Evolutionary conservation across 2,797 vertebrate genomes (phyloP), one percentile per base, ranked within the genome.

Genomic region (Holocentrus rufus): DNA sequence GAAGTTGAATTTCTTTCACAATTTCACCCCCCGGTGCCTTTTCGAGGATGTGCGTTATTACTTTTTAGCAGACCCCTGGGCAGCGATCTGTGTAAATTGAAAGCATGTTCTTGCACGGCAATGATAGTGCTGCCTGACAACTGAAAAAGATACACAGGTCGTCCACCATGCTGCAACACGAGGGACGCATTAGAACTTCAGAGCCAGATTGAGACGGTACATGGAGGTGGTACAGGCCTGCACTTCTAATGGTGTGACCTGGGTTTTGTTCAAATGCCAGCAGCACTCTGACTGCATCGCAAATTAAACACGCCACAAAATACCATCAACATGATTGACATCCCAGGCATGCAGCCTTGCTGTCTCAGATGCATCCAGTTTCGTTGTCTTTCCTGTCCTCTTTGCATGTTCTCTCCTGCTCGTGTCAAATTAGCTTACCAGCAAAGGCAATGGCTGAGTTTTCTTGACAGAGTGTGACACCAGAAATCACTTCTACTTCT

Each of bases 1-100:
- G 50, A 34, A 67, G 50, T 53, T 39, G 72, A 74, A 47, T 49
- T 17, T 47, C 46, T 49, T 52, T 31, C n/a, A 64, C 72, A 75
- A 62, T 75, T 75, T 75, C 72, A 75, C 65, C 65, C 72, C 27
- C 59, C 49, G 31, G 39, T 75, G 72, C 58, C 15, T 56, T 57
- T 68, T 18, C 30, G 52, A 56, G 72, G 44, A 55, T n/a, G 58
- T 46, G 57, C 20, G 39, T 60, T 75, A 68, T 75, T 68, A 68
- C 72, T 31, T 67, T 59, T 46, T 60, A 30, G 44, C 36, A 61
- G 36, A 65, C 49, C 42, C 70, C 54, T 64, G 22, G 46, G 30
- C 61, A 47, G 53, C 31, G 54, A 58, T 73, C 62, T 65, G 71
- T 66, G 62, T 36, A 74, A 67, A 57, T 31, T 50, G 69, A 72